Percentiles rank a stretch among this genome's conserved stretches.
Evolutionary conservation across 2,113 vertebrate species (phyloP).

Genomic region (Anguilla japonica): DNA sequence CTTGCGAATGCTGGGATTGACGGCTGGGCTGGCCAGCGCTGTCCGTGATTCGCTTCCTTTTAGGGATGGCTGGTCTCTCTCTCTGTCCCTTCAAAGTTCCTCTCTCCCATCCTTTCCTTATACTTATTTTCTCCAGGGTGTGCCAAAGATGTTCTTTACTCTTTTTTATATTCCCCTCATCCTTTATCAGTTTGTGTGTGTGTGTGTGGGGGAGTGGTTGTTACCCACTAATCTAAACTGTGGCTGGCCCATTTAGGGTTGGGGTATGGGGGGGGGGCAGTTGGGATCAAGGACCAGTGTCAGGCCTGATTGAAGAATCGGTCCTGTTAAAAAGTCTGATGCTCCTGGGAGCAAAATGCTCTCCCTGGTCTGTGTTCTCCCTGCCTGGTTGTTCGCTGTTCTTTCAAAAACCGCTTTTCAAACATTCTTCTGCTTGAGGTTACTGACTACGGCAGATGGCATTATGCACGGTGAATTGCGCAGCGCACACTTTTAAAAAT

Average conservation of each 20-base stretch:
- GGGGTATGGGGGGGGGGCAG: too few species aligned
- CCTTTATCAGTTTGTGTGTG: background rate
- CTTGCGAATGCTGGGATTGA: constrained; percentile 8
- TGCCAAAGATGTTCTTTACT: background rate
- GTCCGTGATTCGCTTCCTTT: constrained; percentile 6
- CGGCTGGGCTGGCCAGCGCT: background rate
- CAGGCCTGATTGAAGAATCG: constrained; percentile 7
- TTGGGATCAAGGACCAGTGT: background rate
- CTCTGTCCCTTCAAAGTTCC: background rate
- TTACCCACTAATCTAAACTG: constrained; percentile 68
- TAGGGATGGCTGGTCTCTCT: background rate
- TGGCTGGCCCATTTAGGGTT: constrained; percentile 38
- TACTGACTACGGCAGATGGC: background rate
- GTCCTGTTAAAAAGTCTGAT: background rate
- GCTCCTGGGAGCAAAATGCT: background rate
- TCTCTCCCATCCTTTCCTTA: background rate
- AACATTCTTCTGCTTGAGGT: background rate
- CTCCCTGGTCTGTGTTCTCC: background rate
- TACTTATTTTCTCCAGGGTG: background rate
- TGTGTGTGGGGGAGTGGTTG: constrained; percentile 46
- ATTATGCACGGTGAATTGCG: background rate
- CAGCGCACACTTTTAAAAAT: background rate
- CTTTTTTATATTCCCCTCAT: background rate
- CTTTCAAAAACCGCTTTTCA: background rate
- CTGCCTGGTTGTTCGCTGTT: background rate